Percentiles rank a stretch among this genome's conserved stretches.
Conservation (phyloP, 2,888 invertebrate genomes). For the Lumbricus terrestris region DNA sequence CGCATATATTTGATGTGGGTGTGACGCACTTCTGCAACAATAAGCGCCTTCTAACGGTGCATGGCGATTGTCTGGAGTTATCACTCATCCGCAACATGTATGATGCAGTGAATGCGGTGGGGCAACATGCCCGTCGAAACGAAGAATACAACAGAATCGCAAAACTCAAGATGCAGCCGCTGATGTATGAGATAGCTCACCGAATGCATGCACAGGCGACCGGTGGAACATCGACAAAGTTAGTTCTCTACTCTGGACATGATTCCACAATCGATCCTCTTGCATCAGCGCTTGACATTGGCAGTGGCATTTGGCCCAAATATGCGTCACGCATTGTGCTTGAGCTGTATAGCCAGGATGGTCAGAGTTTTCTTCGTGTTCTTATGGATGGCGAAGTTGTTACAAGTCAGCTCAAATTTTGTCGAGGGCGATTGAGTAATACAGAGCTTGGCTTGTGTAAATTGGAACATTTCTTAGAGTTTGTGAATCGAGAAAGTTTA, state of each 20-base stretch:
- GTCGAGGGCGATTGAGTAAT: constrained; percentile 60
- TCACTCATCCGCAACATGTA: constrained; percentile 42
- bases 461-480: constrained; percentile 81
- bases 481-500: constrained; percentile 66
- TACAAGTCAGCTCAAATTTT: constrained; percentile 78
- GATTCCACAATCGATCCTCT: constrained; percentile 86
- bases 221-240: constrained; percentile 61
- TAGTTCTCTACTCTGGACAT: constrained; percentile 84
- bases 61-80: constrained; percentile 48
- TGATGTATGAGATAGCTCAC: constrained; percentile 74
- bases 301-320: constrained; percentile 68
- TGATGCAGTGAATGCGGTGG: constrained; percentile 42
- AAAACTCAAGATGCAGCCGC: constrained; percentile 71
- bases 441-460: constrained; percentile 67
- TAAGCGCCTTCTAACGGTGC: constrained; percentile 73
- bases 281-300: constrained; percentile 75
- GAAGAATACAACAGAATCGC: constrained; percentile 63
- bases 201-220: constrained; percentile 38
- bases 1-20: constrained; percentile 76
- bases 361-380: constrained; percentile 70
- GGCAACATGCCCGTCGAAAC: constrained; percentile 25
- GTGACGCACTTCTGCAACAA: constrained; percentile 83
- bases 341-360: constrained; percentile 72
- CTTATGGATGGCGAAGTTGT: constrained; percentile 84
- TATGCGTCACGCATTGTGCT: constrained; percentile 85